Evolutionary conservation across 2,888 invertebrate species (phyloP), one percentile per base, ranked within the genome.

Genomic region (Pristionchus japonicus): DNA sequence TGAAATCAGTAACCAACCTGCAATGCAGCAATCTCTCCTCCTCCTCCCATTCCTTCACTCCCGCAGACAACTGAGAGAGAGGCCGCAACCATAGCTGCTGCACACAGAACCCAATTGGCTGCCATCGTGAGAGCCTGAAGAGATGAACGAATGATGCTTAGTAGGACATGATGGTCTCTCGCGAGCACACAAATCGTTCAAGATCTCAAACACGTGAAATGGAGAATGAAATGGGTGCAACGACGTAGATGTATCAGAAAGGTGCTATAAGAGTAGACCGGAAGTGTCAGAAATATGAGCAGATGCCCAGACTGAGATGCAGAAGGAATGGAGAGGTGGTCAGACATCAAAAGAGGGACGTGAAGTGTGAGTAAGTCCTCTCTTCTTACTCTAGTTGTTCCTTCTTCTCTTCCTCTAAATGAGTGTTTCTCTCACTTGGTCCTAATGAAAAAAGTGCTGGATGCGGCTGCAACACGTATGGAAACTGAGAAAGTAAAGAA

Each of bases 381-480:
- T 23, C 70, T 20, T 61, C 43, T 43, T 43, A 43, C 11, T 43
- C 13, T 67, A 4, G 31, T 67, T 67, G 64, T 67, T 67, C 70
- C 57, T n/a, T 70, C 37, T 20, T 34, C 70, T 37, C 70, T 20
- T 37, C n/a, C n/a, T n/a, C 70, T 70, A 70, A 70, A 70, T 70
- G 70, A 37, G 31, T 31, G 7, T 37, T 37, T 70, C 70, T 34
- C 70, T 37, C 17, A 9, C 34, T 20, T 80, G 77, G 77, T 47
- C 27, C 80, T 80, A 80, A 80, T 47, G 49, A 80, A 80, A n/a
- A 80, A 80, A 80, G 80, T 80, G 37, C 49, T 80, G 31, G 7
- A 37, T 37, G 17, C 13, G 31, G 20, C 34, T 70, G 57, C 57
- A 57, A 57, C 70, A 70, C 37, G 23, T 3, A 64, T 27, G 27